These are phyloP conservation scores for Trichosurus vulpecula DNA, from an alignment of 2,797 vertebrate genomes.

Conservation along the genomic window DNA sequence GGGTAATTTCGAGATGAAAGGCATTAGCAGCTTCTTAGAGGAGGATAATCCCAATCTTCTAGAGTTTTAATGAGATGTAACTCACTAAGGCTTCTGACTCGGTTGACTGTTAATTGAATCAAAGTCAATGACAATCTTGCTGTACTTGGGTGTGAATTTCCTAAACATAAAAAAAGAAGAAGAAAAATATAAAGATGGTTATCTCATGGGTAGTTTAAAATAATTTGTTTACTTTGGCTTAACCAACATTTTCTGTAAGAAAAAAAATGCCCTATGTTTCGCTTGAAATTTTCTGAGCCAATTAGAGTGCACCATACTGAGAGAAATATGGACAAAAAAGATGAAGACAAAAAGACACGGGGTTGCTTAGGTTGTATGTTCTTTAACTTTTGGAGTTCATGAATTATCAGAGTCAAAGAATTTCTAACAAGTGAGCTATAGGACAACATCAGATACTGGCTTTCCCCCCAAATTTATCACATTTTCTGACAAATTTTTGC, in stretches of 20 bases:
- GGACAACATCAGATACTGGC: conserved; percentile 68
- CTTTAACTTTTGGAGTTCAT: conserved; percentile 78
- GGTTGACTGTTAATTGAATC: conserved; percentile 91
- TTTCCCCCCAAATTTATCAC: conserved; percentile 68
- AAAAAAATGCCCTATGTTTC: conserved; percentile 74
- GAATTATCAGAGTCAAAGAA: conserved; percentile 82
- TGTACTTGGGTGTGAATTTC: conserved; percentile 92
- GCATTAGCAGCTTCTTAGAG: conserved; percentile 77
- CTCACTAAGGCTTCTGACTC: conserved; percentile 83
- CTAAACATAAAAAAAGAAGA: conserved; percentile 84
- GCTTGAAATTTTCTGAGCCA: conserved; percentile 84
- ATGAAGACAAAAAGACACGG: conserved; percentile 80
- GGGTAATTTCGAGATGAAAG: conserved; percentile 80
- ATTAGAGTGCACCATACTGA: conserved; percentile 83
- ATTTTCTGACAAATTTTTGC: conserved; percentile 72
- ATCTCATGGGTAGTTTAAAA: conserved; percentile 73
- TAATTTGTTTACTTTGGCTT: conserved; percentile 82
- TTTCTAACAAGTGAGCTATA: conserved; percentile 81
- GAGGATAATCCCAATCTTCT: conserved; percentile 78
- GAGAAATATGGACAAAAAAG: conserved; percentile 80
- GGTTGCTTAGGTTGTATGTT: conserved; percentile 73
- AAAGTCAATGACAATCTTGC: conserved; percentile 94
- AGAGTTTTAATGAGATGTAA: conserved; percentile 75
- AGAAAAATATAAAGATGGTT: conserved; percentile 68
- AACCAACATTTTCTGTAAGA: conserved; percentile 76